These are phyloP conservation scores for Listronotus oregonensis DNA, from an alignment of 1,140 invertebrate species.

Conservation along the genomic window DNA sequence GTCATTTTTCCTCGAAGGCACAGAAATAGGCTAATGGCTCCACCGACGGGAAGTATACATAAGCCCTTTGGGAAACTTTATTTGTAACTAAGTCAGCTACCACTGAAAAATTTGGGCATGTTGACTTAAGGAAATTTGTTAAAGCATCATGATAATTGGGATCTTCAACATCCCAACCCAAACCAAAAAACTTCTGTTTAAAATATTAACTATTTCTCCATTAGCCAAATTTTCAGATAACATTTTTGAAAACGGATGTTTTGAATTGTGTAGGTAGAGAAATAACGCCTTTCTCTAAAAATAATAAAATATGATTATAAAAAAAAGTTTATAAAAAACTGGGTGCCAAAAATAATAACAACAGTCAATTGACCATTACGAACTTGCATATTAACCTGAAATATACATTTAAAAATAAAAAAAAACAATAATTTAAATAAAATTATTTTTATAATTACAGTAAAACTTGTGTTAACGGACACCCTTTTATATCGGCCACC, in stretches of 20 bases:
- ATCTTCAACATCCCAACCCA: constrained; percentile 43
- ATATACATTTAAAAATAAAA: too few species aligned
- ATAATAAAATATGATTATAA: constrained; percentile 3
- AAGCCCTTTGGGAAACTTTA: constrained; percentile 29
- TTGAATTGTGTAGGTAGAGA: constrained; percentile 42
- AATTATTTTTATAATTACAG: too few species aligned
- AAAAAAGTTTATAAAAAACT: too few species aligned
- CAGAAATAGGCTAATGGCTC: constrained; percentile 32
- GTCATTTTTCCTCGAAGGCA: constrained; percentile 33
- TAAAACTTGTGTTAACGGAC: too few species aligned
- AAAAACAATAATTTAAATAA: too few species aligned
- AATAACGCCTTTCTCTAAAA: constrained; percentile 39
- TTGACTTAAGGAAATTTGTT: constrained; percentile 28
- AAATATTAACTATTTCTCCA: constrained; percentile 24
- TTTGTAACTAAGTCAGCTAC: constrained; percentile 25
- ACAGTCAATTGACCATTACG: too few species aligned
- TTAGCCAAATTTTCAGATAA: constrained; percentile 33
- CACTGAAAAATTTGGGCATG: constrained; percentile 22
- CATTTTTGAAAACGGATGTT: constrained; percentile 36
- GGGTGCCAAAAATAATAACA: too few species aligned
- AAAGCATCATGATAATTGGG: constrained; percentile 36
- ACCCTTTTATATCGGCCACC: too few species aligned
- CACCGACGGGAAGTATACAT: constrained; percentile 35
- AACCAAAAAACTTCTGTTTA: constrained; percentile 33
- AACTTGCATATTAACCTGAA: too few species aligned